Evolutionary conservation across 2,113 vertebrate species (phyloP).

Genomic region (Rattus rattus): DNA sequence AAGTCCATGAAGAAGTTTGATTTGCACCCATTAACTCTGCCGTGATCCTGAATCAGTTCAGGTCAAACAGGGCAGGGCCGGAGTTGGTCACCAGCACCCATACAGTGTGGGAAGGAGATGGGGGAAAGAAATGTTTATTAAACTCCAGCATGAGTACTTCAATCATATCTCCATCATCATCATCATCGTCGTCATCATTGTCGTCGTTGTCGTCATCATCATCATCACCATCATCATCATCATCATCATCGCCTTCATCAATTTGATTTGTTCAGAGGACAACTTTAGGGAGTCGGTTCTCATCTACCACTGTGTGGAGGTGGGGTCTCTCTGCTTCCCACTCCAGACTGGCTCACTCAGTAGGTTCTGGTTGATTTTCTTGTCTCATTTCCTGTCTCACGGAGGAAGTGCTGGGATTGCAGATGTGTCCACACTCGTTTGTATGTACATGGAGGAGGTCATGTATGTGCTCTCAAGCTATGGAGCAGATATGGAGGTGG

Average conservation of each 20-base stretch:
- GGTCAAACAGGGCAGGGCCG: not conserved
- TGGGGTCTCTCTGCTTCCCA: not conserved
- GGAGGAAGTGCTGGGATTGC: not conserved
- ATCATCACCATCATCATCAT: not conserved
- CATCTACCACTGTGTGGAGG: not conserved
- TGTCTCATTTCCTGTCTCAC: not conserved
- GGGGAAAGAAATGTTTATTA: not conserved
- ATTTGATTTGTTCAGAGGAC: not conserved
- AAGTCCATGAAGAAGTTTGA: not conserved
- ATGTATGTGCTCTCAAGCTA: not conserved
- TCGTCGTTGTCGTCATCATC: not conserved
- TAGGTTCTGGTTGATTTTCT: not conserved
- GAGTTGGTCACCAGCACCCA: not conserved
- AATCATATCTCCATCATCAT: not conserved
- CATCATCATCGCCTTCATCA: too few species aligned
- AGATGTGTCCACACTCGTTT: not conserved
- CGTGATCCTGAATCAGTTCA: not conserved
- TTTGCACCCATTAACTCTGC: not conserved
- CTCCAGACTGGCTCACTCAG: not conserved
- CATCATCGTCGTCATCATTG: not conserved
- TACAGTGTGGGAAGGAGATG: not conserved
- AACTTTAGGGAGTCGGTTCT: not conserved
- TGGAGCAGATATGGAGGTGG: not conserved
- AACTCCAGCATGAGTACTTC: not conserved
- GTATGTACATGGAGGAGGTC: not conserved